phyloP scores from a whole-genome alignment of 64 coral and sea anemone genomes.

The Anthopleura sola region DNA sequence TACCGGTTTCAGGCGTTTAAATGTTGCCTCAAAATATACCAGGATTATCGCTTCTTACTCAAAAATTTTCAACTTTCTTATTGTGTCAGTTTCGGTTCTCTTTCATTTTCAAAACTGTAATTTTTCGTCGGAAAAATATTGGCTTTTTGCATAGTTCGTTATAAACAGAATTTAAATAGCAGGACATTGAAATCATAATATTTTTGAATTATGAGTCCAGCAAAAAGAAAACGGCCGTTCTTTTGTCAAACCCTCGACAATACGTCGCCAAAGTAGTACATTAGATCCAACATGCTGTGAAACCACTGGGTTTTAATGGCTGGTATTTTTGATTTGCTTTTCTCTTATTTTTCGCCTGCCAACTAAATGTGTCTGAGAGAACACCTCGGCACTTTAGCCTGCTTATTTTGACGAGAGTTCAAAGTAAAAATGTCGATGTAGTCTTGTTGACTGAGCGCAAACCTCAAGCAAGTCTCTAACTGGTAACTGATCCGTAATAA shows the following conservation, averaged over 20 bases:
- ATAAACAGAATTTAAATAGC: neutral
- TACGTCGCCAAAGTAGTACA: neutral
- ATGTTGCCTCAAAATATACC: no score
- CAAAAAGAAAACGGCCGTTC: neutral
- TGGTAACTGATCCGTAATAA: neutral
- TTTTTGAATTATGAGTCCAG: neutral
- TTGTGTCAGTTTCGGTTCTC: neutral
- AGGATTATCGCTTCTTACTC: no score
- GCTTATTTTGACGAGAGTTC: neutral
- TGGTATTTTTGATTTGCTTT: neutral
- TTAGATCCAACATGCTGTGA: neutral
- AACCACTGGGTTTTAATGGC: neutral
- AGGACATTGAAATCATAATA: constrained; percentile 11
- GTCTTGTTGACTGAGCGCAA: neutral
- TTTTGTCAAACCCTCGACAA: constrained; percentile 4
- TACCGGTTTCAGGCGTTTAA: no score
- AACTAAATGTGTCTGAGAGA: neutral
- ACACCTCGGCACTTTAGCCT: neutral
- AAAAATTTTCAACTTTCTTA: neutral
- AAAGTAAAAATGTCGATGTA: neutral
- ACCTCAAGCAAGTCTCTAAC: neutral
- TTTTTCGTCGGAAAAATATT: neutral
- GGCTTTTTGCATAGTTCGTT: neutral
- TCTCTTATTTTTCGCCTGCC: neutral
- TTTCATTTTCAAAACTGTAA: neutral